Evolutionary conservation across 1,140 invertebrate species (phyloP), one percentile per base, ranked within the genome.

Genomic region (Ptiloglossa arizonensis): DNA sequence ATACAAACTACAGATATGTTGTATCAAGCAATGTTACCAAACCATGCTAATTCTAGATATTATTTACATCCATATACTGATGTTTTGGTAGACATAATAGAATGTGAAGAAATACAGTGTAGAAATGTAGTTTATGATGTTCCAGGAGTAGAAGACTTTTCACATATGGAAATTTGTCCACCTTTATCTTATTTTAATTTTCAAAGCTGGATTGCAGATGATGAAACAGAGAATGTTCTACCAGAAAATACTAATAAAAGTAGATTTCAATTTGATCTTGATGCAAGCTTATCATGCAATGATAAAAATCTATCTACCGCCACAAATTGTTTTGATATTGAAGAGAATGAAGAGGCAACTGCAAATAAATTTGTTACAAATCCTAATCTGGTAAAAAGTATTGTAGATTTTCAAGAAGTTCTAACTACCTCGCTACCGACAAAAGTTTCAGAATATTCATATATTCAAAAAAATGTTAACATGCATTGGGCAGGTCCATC

Each of bases 401-500:
- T 88, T 54, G 83, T 86, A 6, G 89, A 91, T 79, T 80, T 92
- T 6, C 85, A 78, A 44, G 83, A 91, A 46, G 82, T 92, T 15
- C 83, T 92, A 13, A 78, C 81, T 24, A 93, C 92, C 1, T 87
- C 77, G 15, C 24, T 56, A 9, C 57, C 8, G 50, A 76, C 35
- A 68, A 83, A 64, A 77, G 38, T 54, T 27, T 84, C 83, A n/a
- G 96, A 97, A 87, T 97, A 97, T 90, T 96, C 96, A 0, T 96
- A 95, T 90, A 91, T 95, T 64, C 92, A 93, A 66, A 93, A 94
- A 66, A 92, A 90, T 32, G 86, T 95, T 19, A 88, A 91, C 52
- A 92, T 93, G 72, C 94, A 95, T 50, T 97, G 96, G 96, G 96
- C 95, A 48, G 96, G 96, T 1, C 96, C 96, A 35, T 90, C 93